These are phyloP conservation scores for Agapetus fuscipes DNA, from an alignment of 2,888 invertebrate genomes.

Conservation along the genomic window DNA sequence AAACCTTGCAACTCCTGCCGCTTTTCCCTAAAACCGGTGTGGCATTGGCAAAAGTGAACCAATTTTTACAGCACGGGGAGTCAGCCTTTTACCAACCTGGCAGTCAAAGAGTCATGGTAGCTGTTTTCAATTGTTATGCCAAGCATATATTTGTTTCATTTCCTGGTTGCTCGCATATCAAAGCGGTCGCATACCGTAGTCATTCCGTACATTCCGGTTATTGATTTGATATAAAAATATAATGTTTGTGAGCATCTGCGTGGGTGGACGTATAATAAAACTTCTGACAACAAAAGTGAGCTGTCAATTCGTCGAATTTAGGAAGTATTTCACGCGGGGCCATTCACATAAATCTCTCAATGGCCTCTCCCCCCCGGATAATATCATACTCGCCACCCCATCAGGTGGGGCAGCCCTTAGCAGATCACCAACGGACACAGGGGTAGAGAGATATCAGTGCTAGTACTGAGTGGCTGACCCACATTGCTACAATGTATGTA, in stretches of 20 bases:
- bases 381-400: slow-evolving; percentile 14
- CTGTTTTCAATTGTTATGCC: too few relatives aligned
- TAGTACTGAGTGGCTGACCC: too few relatives aligned
- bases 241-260: slow-evolving; percentile 12
- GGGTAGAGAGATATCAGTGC: not conserved
- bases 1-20: too few relatives aligned
- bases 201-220: too few relatives aligned
- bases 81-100: too few relatives aligned
- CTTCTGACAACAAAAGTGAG: slow-evolving; percentile 23
- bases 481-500: too few relatives aligned
- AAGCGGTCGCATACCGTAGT: not conserved
- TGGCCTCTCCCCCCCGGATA: slow-evolving; percentile 13
- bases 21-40: too few relatives aligned
- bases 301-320: slow-evolving; percentile 22
- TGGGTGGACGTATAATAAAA: slow-evolving; percentile 20
- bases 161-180: not conserved
- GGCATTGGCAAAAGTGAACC: too few relatives aligned
- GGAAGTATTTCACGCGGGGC: slow-evolving; percentile 22
- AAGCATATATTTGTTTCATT: too few relatives aligned
- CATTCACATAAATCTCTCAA: slow-evolving; percentile 21
- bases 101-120: too few relatives aligned
- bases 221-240: slow-evolving; percentile 20
- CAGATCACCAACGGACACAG: not conserved
- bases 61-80: too few relatives aligned
- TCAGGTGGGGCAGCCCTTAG: slow-evolving; percentile 10